phyloP scores from a whole-genome alignment of 2,888 invertebrate genomes.

The Plutella xylostella region DNA sequence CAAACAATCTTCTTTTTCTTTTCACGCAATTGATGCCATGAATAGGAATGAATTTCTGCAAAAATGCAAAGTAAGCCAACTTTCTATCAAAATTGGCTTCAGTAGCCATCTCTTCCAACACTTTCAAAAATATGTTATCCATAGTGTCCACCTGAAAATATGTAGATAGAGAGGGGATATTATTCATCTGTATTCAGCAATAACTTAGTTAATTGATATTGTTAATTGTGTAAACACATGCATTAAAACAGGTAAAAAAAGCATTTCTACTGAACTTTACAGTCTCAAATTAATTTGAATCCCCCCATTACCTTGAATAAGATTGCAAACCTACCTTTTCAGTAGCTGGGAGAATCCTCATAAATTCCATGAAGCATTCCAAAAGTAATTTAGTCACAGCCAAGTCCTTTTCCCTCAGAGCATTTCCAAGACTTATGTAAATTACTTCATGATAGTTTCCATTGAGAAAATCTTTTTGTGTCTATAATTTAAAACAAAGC shows the following conservation, averaged over 20 bases:
- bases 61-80: constrained; percentile 33
- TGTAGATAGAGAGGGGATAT: constrained; percentile 4
- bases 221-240: too few relatives aligned
- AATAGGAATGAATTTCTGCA: constrained; percentile 33
- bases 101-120: constrained; percentile 36
- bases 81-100: constrained; percentile 51
- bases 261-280: too few relatives aligned
- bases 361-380: constrained; percentile 31
- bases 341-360: constrained; percentile 31
- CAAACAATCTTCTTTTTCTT: constrained; percentile 31
- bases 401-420: constrained; percentile 34
- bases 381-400: constrained; percentile 34
- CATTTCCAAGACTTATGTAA: constrained; percentile 35
- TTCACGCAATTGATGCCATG: constrained; percentile 41
- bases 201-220: too few relatives aligned
- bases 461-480: constrained; percentile 25
- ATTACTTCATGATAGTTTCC: constrained; percentile 59
- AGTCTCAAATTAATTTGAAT: too few relatives aligned
- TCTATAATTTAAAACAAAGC: too few relatives aligned
- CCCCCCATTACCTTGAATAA: too few relatives aligned
- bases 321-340: constrained; percentile 28
- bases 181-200: neutral
- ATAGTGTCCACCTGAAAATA: constrained; percentile 34
- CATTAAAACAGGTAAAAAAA: too few relatives aligned
- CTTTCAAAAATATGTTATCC: constrained; percentile 34